Base-by-base conservation (phyloP, 2,113 vertebrate genomes). In the Ornithorhynchus anatinus region DNA sequence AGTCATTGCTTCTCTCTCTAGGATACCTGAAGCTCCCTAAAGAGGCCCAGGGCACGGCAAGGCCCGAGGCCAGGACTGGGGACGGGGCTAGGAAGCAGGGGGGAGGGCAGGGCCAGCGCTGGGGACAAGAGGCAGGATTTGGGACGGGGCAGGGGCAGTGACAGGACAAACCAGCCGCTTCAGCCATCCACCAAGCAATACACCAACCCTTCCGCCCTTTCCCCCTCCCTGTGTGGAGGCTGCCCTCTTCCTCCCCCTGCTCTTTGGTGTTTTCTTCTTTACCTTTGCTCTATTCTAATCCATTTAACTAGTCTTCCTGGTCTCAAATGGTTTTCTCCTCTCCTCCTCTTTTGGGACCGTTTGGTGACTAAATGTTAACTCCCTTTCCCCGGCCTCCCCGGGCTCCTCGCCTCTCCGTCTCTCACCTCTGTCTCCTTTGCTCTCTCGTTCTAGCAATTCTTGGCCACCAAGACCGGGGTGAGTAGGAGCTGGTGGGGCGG, bases 401-500 rank as follows among this genome's bases (percentile, higher is more conserved):
- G 80, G 80, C 85, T 8, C 42, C 44, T 52, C 72, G 51, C 75
- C 66, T 63, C 73, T 59, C 62, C 72, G 53, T 35, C 70, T 67
- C 76, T 84, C 77, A 31, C 56, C 64, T 81, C 45, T 27, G 15
- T 86, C 80, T 89, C 60, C 61, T 58, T 88, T 91, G 86, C 79
- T 65, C 78, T 78, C 63, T 81, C 36, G 80, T 84, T 80, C 80
- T 90, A 94, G 93, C 93, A 94, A 89, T 84, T 91, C 86, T 79
- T 93, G 82, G 91, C 95, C 81, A 96, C 95, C 44, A 97, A 95
- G 93, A 94, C 94, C 39, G 95, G 95, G 94, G 95, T 98, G 89
- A 95, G 96, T 95, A 71, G 32, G 58, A 13, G 6, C 12, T 13
- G 9, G 6, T 12, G 50, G 6, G 6, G 10, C 9, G 10, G 10